Evolutionary conservation across 2,888 invertebrate species (phyloP), one percentile per base, ranked within the genome.

Genomic region (Leptopilina myrica): DNA sequence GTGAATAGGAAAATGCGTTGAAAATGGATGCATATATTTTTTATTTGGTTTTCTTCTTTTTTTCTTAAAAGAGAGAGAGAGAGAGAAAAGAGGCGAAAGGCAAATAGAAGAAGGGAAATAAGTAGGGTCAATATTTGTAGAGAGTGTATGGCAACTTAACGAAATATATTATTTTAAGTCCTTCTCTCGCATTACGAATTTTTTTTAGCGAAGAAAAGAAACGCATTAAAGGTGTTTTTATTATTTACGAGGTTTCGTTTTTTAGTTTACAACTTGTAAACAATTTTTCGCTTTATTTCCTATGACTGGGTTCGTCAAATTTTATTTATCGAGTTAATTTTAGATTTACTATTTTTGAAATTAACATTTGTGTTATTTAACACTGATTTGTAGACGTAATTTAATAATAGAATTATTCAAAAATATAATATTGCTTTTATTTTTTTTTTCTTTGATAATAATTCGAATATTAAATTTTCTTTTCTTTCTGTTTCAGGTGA

Each of bases 81-180:
- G 20, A 20, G 20, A 8, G 62, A 8, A 5, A 20, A 8, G 6
- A 62, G 62, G 62, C 6, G 8, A 62, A 20, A 15, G 15, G 9
- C 20, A 62, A 62, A 62, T 20, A 62, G 20, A 62, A 9, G 20
- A 15, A 7, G 20, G 49, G 49, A 3, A 62, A 20, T 62, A 62
- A 62, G 15, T 15, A 62, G 62, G 15, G 62, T 62, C n/a, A 62
- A 62, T 62, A 62, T 62, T 62, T 62, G 62, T 20, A 15, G 20
- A 9, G 20, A 62, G 62, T 62, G 20, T 62, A 62, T 62, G 62
- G 20, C 62, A 20, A 62, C 62, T 15, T 62, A 62, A 62, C 62
- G n/a, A 62, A 62, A 62, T 62, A 62, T 62, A 62, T 62, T 15
- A 62, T 62, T 62, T 62, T 15, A 20, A 20, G 15, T 62, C 62